phyloP scores from a whole-genome alignment of 2,888 invertebrate species.

The Cremastinae sp. region DNA sequence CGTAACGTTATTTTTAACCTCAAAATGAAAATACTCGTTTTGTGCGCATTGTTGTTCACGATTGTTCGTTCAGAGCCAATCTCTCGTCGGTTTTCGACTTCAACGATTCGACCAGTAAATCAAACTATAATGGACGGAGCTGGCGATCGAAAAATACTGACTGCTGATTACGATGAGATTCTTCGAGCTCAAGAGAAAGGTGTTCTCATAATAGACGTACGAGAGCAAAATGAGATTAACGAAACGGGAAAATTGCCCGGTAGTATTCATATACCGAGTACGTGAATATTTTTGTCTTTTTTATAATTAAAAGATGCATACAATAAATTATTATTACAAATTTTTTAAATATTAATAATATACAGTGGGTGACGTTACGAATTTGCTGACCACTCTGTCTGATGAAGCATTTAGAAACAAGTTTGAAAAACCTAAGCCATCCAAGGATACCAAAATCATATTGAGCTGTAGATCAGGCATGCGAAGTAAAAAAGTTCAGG shows the following conservation, averaged over 20 bases:
- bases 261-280: constrained; percentile 89
- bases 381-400: constrained; percentile 80
- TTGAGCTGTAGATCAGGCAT: constrained; percentile 87
- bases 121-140: constrained; percentile 63
- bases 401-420: constrained; percentile 82
- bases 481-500: constrained; percentile 85
- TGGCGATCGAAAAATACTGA: constrained; percentile 58
- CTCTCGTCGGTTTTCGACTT: constrained; percentile 31
- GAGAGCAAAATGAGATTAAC: constrained; percentile 87
- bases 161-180: constrained; percentile 70
- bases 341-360: too few relatives aligned
- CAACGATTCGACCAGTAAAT: constrained; percentile 9
- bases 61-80: constrained; percentile 33
- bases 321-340: neutral
- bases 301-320: neutral
- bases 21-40: constrained; percentile 26
- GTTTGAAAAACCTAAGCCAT: constrained; percentile 84
- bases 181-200: constrained; percentile 80
- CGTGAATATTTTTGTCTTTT: constrained; percentile 67
- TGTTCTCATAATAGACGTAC: constrained; percentile 87
- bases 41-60: constrained; percentile 10
- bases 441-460: constrained; percentile 83
- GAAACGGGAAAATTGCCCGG: constrained; percentile 88
- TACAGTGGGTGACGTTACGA: constrained; percentile 82
- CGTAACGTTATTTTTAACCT: constrained; percentile 7